phyloP scores from a whole-genome alignment of 2,888 invertebrate genomes.

The Lagria hirta region DNA sequence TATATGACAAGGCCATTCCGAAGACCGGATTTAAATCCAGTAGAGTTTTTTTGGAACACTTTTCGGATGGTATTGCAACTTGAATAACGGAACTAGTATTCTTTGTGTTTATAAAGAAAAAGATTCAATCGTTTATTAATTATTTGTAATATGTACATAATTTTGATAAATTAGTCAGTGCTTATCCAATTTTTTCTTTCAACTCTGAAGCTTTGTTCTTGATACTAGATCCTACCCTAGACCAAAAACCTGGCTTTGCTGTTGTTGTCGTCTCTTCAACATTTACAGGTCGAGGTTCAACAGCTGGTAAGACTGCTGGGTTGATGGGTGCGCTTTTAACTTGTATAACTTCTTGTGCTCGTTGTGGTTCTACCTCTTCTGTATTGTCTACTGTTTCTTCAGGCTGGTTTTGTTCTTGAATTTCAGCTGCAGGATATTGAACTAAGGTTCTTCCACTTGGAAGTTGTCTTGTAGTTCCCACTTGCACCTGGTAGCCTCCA shows the following conservation, averaged over 20 bases:
- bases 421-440: too few species aligned
- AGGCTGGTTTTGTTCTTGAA: too few species aligned
- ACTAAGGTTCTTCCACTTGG: not conserved
- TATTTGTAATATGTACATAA: conserved; percentile 17
- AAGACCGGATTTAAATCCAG: too few species aligned
- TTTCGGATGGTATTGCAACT: too few species aligned
- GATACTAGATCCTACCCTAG: conserved; percentile 58
- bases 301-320: conserved; percentile 3
- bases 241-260: conserved; percentile 60
- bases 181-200: conserved; percentile 31
- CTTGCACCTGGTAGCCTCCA: not conserved
- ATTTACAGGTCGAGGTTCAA: conserved; percentile 4
- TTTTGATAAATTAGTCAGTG: conserved; percentile 19
- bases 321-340: not conserved
- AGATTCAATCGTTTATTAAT: too few species aligned
- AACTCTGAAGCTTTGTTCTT: too few species aligned
- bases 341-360: conserved; percentile 9
- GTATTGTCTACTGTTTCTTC: conserved; percentile 3
- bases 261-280: conserved; percentile 28
- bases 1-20: too few species aligned
- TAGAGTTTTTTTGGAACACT: too few species aligned
- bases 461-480: not conserved
- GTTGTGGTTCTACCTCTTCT: conserved; percentile 15
- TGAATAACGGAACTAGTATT: too few species aligned
- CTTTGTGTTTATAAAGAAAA: too few species aligned